These are phyloP conservation scores for Hydrozoanthus gracilis DNA, from an alignment of 92 coral and sea anemone species.

Conservation along the genomic window DNA sequence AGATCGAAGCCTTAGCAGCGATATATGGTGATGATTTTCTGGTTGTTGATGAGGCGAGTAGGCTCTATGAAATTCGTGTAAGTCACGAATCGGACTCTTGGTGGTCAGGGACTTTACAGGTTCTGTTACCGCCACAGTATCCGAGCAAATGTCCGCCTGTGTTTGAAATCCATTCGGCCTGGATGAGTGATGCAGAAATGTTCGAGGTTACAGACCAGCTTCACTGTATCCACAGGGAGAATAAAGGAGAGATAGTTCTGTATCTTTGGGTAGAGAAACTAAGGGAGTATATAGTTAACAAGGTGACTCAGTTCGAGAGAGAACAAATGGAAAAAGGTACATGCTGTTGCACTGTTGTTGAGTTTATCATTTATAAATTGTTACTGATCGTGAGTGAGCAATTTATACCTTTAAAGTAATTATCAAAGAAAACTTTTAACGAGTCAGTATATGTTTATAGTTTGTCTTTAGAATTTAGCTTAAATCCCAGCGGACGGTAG, in stretches of 20 bases:
- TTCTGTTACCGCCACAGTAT: constrained; percentile 79
- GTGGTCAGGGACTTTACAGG: constrained; percentile 78
- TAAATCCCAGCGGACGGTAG: no score
- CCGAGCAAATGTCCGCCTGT: constrained; percentile 82
- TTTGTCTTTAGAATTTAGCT: no score
- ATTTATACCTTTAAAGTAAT: no score
- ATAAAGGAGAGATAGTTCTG: constrained; percentile 72
- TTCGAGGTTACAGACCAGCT: constrained; percentile 62
- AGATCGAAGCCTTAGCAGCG: constrained; percentile 88
- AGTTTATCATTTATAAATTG: not conserved
- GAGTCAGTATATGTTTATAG: no score
- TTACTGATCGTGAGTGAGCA: no score
- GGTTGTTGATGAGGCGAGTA: constrained; percentile 71
- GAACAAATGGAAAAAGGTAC: constrained; percentile 50
- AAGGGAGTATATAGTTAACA: constrained; percentile 78
- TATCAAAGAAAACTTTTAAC: no score
- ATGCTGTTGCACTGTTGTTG: not conserved
- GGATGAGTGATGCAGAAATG: constrained; percentile 77
- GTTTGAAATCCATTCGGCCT: constrained; percentile 80
- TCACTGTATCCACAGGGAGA: constrained; percentile 71
- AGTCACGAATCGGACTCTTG: constrained; percentile 64
- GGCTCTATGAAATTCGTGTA: constrained; percentile 82
- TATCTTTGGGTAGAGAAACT: constrained; percentile 90
- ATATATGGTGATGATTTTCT: constrained; percentile 91
- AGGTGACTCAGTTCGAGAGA: constrained; percentile 47